These are phyloP conservation scores for Benthosema pterotum DNA, from an alignment of 2,797 vertebrate species.

Conservation along the genomic window DNA sequence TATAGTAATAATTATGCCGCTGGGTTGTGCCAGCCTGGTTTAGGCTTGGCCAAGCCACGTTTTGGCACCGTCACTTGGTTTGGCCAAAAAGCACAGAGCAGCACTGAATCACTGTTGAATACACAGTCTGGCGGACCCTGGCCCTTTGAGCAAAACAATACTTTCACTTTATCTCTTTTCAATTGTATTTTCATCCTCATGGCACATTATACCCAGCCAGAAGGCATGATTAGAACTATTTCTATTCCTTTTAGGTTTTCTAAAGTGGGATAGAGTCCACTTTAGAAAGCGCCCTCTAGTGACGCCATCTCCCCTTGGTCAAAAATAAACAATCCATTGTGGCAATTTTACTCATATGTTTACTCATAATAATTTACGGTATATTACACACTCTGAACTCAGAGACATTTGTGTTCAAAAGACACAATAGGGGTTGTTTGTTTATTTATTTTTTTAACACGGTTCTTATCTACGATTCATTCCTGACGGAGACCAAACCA, in stretches of 20 bases:
- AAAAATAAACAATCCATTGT: too few species aligned
- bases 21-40: slow-evolving; percentile 57
- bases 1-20: slow-evolving; percentile 50
- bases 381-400: too few species aligned
- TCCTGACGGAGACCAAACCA: too few species aligned
- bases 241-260: slow-evolving; percentile 38
- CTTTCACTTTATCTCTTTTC: slow-evolving; percentile 1
- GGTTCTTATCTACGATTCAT: too few species aligned
- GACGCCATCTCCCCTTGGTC: too few species aligned
- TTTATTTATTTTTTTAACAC: too few species aligned
- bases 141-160: slow-evolving; percentile 50
- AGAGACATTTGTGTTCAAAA: too few species aligned
- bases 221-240: slow-evolving; percentile 52
- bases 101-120: slow-evolving; percentile 59
- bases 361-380: too few species aligned
- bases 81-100: slow-evolving; percentile 56
- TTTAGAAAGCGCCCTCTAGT: slow-evolving; percentile 24
- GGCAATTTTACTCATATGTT: too few species aligned
- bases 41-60: slow-evolving; percentile 62
- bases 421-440: too few species aligned
- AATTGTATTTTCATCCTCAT: slow-evolving; percentile 54
- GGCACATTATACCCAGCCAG: slow-evolving; percentile 34
- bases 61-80: slow-evolving; percentile 61
- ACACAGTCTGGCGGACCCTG: slow-evolving; percentile 70
- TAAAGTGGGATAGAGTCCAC: slow-evolving; percentile 40